Evolutionary conservation across 1,140 invertebrate genomes (phyloP), one percentile per base, ranked within the genome.

Genomic region (Lutraria rhynchaena): DNA sequence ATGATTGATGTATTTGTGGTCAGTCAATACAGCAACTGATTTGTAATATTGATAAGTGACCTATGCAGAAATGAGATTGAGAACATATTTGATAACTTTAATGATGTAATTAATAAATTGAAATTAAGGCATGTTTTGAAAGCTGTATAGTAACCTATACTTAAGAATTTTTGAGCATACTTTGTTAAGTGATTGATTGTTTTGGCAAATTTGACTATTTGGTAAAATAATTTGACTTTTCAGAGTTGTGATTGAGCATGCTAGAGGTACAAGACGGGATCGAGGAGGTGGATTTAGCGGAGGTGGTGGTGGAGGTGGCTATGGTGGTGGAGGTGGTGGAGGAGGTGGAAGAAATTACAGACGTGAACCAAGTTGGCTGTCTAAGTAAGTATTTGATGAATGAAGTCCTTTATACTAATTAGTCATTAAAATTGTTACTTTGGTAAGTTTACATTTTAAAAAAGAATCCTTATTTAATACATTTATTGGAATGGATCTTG

Each of bases 161-260:
- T n/a, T n/a, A n/a, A n/a, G n/a, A n/a, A n/a, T n/a, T n/a, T n/a
- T n/a, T n/a, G n/a, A n/a, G n/a, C n/a, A n/a, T n/a, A n/a, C n/a
- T n/a, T n/a, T n/a, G n/a, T n/a, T n/a, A n/a, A n/a, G n/a, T n/a
- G n/a, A n/a, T n/a, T n/a, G n/a, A n/a, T n/a, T n/a, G n/a, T n/a
- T n/a, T n/a, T n/a, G n/a, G n/a, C n/a, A n/a, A n/a, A n/a, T n/a
- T n/a, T n/a, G n/a, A n/a, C n/a, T n/a, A n/a, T n/a, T n/a, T n/a
- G n/a, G n/a, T n/a, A n/a, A n/a, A n/a, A n/a, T n/a, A n/a, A n/a
- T n/a, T n/a, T n/a, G n/a, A n/a, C n/a, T 19, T 65, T 65, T 9
- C 33, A 78, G 76, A 33, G 99, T 95, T 97, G 99, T 93, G 96
- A 97, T 95, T 95, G 96, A 95, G 41, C 84, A 87, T 85, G 86